Percentiles rank a stretch among this genome's conserved stretches.
Conservation (phyloP, 2,113 vertebrate species). For the Puntigrus tetrazona region DNA sequence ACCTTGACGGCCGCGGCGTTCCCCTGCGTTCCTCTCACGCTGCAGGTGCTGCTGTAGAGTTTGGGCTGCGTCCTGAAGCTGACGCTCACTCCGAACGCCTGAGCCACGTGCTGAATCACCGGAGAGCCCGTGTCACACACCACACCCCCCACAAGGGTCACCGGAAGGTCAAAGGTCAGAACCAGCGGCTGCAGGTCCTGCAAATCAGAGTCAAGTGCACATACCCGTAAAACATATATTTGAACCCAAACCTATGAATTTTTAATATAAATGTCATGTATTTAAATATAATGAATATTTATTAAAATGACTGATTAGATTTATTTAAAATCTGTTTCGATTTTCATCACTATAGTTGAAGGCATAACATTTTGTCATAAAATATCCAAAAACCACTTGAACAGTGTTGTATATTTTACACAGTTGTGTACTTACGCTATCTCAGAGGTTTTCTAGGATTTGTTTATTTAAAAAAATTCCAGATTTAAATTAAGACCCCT, state of each 20-base stretch:
- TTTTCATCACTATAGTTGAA: too few relatives aligned
- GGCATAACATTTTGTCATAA: too few relatives aligned
- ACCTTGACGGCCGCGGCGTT: constrained; percentile 74
- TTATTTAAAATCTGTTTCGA: too few relatives aligned
- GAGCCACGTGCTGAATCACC: constrained; percentile 76
- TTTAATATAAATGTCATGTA: background rate
- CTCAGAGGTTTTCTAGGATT: too few relatives aligned
- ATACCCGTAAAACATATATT: background rate
- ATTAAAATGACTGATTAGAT: background rate
- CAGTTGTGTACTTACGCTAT: too few relatives aligned
- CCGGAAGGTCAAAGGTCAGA: constrained; percentile 78
- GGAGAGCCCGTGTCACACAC: constrained; percentile 74
- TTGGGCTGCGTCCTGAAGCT: constrained; percentile 70
- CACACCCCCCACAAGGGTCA: constrained; percentile 70
- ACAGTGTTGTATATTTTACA: too few relatives aligned
- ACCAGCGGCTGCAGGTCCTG: constrained; percentile 69
- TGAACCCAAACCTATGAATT: background rate
- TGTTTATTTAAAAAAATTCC: too few relatives aligned
- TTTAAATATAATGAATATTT: background rate
- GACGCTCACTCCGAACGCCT: constrained; percentile 76
- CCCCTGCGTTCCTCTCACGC: constrained; percentile 76
- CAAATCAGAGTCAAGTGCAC: background rate
- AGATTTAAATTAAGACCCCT: too few relatives aligned
- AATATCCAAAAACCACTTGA: too few relatives aligned
- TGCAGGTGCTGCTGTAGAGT: constrained; percentile 75